Base-by-base conservation (phyloP, 2,888 invertebrate genomes). In the Stegana nigrithorax region DNA sequence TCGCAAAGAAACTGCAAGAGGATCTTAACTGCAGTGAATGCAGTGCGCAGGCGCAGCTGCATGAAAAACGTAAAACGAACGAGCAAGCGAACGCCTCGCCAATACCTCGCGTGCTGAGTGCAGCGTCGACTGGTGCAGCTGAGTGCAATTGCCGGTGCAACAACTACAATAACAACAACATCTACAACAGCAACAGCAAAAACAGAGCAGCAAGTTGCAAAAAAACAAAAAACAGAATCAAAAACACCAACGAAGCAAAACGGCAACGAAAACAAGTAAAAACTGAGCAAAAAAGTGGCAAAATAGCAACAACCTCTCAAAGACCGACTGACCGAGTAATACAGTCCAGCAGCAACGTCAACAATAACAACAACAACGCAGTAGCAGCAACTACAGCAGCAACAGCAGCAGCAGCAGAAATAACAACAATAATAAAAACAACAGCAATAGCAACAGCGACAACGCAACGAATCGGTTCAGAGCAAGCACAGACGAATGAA, bases 261-360 rank as follows among this genome's bases (percentile, higher is more conserved):
- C 58, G 59, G 19, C 59, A 68, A 62, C 61, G 36, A 59, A 60
- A 67, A 65, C 55, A 63, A 57, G 39, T 42, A 39, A 39, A 5
- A 61, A 59, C 61, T 36, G 12, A 12, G n/a, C 45, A 56, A 62
- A 67, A 67, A 71, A 70, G 64, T 71, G 67, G 76, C 79, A 78
- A 81, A 74, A 83, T 82, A 84, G 83, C 84, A 84, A 84, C 83
- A 84, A 84, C 83, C 83, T 84, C 85, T 84, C 85, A 79, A 84
- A 86, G 84, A 86, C 85, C 85, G 85, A 86, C 85, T 86, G 85
- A 86, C 85, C 85, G 85, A 86, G 85, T 85, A 85, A 85, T 85
- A 85, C 84, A 85, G 83, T 84, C 83, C 83, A 83, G 64, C 65
- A 32, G 55, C 65, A 66, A 57, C 64, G 62, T 5, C 59, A 66